A percentile compares a stretch with the other conserved stretches of the same genome.
Evolutionary conservation across 2,888 invertebrate genomes (phyloP).

Genomic region (Petrolisthes manimaculis): DNA sequence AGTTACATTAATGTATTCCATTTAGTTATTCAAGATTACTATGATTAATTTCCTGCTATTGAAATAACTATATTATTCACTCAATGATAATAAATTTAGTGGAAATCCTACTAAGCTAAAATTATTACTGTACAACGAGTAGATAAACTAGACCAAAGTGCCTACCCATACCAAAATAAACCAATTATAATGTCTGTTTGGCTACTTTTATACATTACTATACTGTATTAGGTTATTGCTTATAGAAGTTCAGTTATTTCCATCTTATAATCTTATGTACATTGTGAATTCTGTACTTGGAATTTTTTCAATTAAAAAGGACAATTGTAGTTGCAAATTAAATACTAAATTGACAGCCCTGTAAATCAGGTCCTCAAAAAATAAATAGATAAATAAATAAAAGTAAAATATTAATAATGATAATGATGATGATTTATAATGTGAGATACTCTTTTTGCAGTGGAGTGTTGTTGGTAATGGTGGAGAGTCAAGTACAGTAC

Average conservation of each 20-base stretch:
- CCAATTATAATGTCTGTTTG: neutral
- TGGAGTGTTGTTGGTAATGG: neutral
- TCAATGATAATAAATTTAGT: no score
- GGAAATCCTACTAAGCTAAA: neutral
- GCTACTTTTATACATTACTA: neutral
- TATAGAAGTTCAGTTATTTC: no score
- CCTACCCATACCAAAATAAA: neutral
- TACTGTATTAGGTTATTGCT: neutral
- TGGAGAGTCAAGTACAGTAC: neutral
- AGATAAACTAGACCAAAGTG: neutral
- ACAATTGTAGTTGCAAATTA: no score
- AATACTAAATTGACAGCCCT: no score
- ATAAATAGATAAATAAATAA: no score
- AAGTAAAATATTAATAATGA: no score
- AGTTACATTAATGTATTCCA: no score
- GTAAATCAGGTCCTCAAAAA: neutral
- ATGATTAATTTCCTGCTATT: no score
- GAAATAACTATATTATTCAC: no score
- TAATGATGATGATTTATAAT: neutral
- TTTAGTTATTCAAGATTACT: no score
- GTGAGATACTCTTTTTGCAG: neutral
- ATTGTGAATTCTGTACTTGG: neutral
- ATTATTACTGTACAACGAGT: no score
- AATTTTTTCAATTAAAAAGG: neutral
- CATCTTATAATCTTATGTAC: neutral